phyloP scores from a whole-genome alignment of 2,113 vertebrate species.

The Pluvianellus socialis region DNA sequence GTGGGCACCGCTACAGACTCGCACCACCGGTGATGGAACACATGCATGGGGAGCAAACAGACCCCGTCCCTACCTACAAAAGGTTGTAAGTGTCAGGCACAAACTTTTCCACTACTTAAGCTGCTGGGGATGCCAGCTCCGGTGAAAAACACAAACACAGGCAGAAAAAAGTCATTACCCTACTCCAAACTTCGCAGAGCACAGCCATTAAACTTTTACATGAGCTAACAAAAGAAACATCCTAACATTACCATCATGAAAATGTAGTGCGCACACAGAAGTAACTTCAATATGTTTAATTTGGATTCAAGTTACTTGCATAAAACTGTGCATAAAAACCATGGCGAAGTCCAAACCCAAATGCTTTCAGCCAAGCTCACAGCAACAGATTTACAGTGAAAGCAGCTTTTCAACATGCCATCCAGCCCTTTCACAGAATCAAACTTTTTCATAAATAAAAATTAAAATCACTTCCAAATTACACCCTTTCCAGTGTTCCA shows the following conservation, averaged over 20 bases:
- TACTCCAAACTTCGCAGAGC: slow-evolving; percentile 59
- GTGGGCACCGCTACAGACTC: not conserved
- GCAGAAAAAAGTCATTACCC: slow-evolving; percentile 53
- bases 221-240: slow-evolving; percentile 74
- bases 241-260: slow-evolving; percentile 41
- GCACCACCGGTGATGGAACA: not conserved
- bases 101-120: slow-evolving; percentile 62
- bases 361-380: slow-evolving; percentile 52
- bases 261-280: slow-evolving; percentile 39
- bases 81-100: slow-evolving; percentile 23
- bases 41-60: not conserved
- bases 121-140: slow-evolving; percentile 41
- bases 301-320: slow-evolving; percentile 68
- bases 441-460: slow-evolving; percentile 33
- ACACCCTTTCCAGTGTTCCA: slow-evolving; percentile 20
- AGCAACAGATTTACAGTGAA: slow-evolving; percentile 44
- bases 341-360: slow-evolving; percentile 67
- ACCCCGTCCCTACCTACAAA: not conserved
- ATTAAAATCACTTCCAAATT: slow-evolving; percentile 46
- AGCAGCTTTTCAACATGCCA: slow-evolving; percentile 47
- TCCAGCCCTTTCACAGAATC: slow-evolving; percentile 17
- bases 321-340: slow-evolving; percentile 62
- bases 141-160: slow-evolving; percentile 54
- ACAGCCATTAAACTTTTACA: slow-evolving; percentile 61
- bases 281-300: slow-evolving; percentile 57